A percentile compares a stretch with the other conserved stretches of the same genome.
phyloP scores from a whole-genome alignment of 2,797 vertebrate species.

The Iguana delicatissima region DNA sequence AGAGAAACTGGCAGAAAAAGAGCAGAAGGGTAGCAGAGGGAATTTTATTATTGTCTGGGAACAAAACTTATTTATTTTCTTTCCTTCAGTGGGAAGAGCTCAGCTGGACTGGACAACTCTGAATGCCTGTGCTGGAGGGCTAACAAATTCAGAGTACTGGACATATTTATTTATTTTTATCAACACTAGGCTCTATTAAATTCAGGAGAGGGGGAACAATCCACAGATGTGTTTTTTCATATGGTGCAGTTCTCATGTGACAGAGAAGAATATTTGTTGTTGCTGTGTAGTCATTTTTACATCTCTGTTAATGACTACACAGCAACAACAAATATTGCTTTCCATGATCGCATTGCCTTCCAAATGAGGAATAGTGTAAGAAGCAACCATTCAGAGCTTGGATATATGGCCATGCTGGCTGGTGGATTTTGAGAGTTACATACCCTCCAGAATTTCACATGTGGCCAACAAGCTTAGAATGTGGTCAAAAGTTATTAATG shows the following conservation, averaged over 20 bases:
- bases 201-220: not conserved
- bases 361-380: not conserved
- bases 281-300: not conserved
- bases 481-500: too few species aligned
- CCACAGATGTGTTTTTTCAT: not conserved
- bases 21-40: slow-evolving; percentile 52
- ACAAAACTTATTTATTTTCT: slow-evolving; percentile 58
- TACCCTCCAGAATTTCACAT: too few species aligned
- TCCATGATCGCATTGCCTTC: not conserved
- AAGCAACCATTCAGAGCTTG: not conserved
- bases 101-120: slow-evolving; percentile 57
- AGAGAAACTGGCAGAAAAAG: slow-evolving; percentile 52
- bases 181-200: slow-evolving; percentile 47
- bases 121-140: slow-evolving; percentile 19
- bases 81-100: slow-evolving; percentile 62
- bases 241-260: not conserved
- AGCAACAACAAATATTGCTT: not conserved
- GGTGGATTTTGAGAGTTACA: too few species aligned
- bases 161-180: slow-evolving; percentile 58
- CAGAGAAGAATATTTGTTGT: not conserved
- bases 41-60: slow-evolving; percentile 46
- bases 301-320: not conserved
- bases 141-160: slow-evolving; percentile 33
- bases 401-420: too few species aligned
- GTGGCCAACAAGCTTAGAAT: too few species aligned